These are phyloP conservation scores for Xanthorhoe spadicearia DNA, from an alignment of 2,888 invertebrate genomes.

Conservation along the genomic window DNA sequence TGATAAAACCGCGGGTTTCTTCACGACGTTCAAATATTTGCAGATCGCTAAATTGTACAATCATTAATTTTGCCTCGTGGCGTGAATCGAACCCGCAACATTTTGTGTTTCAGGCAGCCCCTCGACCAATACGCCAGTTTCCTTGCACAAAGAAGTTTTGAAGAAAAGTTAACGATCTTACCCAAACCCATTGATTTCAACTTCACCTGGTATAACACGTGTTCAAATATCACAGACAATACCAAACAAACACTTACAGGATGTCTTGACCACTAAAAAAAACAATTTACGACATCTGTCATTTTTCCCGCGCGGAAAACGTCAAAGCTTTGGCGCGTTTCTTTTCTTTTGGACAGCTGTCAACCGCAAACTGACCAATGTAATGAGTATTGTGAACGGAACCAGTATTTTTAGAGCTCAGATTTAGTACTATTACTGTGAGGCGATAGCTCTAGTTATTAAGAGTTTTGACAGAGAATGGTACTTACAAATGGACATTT, in stretches of 20 bases:
- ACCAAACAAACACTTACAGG: slow-evolving; percentile 53
- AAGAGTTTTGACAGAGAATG: slow-evolving; percentile 21
- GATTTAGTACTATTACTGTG: background rate
- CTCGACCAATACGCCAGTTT: too few relatives aligned
- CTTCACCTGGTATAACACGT: slow-evolving; percentile 58
- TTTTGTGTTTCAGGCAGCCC: too few relatives aligned
- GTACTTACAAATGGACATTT: slow-evolving; percentile 17
- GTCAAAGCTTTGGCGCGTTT: slow-evolving; percentile 41
- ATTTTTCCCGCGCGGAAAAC: slow-evolving; percentile 59
- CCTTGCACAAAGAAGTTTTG: background rate
- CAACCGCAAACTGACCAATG: slow-evolving; percentile 72
- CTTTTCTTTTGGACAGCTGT: slow-evolving; percentile 57
- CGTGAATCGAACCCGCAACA: too few relatives aligned
- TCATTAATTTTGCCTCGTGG: too few relatives aligned
- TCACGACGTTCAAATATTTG: too few relatives aligned
- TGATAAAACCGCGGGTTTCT: too few relatives aligned
- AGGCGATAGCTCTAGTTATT: slow-evolving; percentile 11
- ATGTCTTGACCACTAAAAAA: slow-evolving; percentile 53
- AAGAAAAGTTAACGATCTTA: slow-evolving; percentile 1
- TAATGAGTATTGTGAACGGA: slow-evolving; percentile 46
- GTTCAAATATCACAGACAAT: slow-evolving; percentile 48
- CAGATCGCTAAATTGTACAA: too few relatives aligned
- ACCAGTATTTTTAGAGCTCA: slow-evolving; percentile 7
- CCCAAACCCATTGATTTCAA: slow-evolving; percentile 31
- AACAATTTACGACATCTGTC: slow-evolving; percentile 67